Percentiles rank a stretch among this genome's conserved stretches.
Evolutionary conservation across 2,113 vertebrate species (phyloP).

Genomic region (Siniperca knerii): DNA sequence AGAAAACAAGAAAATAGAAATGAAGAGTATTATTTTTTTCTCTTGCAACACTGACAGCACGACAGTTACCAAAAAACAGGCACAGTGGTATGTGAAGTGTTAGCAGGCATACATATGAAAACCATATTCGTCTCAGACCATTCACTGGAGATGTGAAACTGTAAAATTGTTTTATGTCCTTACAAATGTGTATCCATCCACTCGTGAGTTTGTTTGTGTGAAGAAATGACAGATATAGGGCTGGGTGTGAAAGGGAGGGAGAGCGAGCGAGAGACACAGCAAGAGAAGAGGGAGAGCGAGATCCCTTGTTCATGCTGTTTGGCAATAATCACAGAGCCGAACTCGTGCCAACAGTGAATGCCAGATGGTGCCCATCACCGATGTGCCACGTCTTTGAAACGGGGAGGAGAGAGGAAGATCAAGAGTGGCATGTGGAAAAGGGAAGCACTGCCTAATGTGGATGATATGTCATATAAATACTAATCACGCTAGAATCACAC

Average conservation of each 20-base stretch:
- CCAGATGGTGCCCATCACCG: conserved; percentile 82
- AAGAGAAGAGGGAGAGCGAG: conserved; percentile 40
- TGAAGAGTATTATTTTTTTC: conserved; percentile 39
- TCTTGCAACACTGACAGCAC: conserved; percentile 11
- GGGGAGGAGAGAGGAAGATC: conserved; percentile 69
- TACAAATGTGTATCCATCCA: conserved; percentile 43
- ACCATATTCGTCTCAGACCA: neutral
- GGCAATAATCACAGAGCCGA: conserved; percentile 74
- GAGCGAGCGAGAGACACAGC: conserved; percentile 37
- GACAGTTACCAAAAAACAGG: neutral
- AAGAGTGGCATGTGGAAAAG: conserved; percentile 75
- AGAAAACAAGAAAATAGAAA: conserved; percentile 54
- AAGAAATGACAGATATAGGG: conserved; percentile 55
- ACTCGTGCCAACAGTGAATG: conserved; percentile 70
- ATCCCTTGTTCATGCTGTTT: conserved; percentile 73
- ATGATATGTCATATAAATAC: conserved; percentile 81
- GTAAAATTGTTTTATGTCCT: conserved; percentile 33
- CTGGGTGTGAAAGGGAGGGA: conserved; percentile 65
- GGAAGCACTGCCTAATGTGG: conserved; percentile 72
- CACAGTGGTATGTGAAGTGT: neutral
- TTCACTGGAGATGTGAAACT: conserved; percentile 26
- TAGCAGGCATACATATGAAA: conserved; percentile 7
- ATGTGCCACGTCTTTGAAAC: conserved; percentile 73
- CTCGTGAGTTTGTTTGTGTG: conserved; percentile 57
- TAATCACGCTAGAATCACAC: conserved; percentile 76